Evolutionary conservation across 2,113 vertebrate genomes (phyloP).

Genomic region (Alethe diademata): DNA sequence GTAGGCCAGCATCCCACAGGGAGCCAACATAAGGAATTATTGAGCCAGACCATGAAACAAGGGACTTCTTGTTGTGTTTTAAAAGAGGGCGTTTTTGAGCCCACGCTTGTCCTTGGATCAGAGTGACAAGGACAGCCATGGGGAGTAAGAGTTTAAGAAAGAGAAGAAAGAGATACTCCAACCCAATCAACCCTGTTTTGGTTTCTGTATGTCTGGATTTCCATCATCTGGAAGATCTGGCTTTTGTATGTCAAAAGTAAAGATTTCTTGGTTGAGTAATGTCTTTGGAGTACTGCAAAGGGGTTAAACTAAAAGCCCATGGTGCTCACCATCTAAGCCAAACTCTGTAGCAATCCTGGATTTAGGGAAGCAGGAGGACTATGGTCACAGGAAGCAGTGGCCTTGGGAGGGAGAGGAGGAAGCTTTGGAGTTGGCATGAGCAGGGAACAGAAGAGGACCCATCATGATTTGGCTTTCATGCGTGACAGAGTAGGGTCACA

Average conservation of each 20-base stretch:
- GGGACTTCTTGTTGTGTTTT: background rate
- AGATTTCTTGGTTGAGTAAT: background rate
- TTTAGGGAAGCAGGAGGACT: background rate
- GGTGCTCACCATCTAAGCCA: background rate
- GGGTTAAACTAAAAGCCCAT: background rate
- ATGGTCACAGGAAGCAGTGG: background rate
- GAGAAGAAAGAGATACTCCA: background rate
- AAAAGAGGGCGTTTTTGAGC: background rate
- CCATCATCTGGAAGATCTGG: background rate
- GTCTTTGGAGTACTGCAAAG: background rate
- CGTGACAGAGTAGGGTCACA: accelerated
- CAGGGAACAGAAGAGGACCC: background rate
- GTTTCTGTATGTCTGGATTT: background rate
- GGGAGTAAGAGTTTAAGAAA: background rate
- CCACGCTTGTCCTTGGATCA: background rate
- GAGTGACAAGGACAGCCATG: background rate
- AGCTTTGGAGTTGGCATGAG: accelerated
- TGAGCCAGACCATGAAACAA: background rate
- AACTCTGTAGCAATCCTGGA: background rate
- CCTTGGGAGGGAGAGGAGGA: accelerated
- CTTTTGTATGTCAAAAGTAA: background rate
- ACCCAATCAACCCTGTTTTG: background rate
- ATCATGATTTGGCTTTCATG: background rate
- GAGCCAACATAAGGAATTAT: background rate
- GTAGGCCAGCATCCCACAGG: background rate